phyloP scores from a whole-genome alignment of 2,888 invertebrate genomes.

The Linyphia triangularis region DNA sequence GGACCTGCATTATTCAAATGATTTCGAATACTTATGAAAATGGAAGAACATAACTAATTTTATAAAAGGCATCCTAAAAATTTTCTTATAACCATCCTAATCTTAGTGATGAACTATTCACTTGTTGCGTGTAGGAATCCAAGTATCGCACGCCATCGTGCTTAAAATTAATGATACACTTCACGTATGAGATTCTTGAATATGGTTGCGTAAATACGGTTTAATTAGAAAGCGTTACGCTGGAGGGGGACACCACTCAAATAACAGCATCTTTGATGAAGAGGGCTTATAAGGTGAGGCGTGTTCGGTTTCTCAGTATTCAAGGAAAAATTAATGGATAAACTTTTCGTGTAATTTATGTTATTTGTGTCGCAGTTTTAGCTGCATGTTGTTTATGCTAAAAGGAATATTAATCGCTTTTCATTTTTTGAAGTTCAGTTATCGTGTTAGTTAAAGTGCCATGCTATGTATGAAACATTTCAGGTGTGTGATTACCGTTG shows the following conservation, averaged over 20 bases:
- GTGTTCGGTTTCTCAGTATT: conserved; percentile 31
- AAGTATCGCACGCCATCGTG: conserved; percentile 18
- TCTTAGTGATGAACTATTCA: too few species aligned
- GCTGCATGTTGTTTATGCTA: not conserved
- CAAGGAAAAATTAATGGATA: conserved; percentile 45
- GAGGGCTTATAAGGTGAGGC: not conserved
- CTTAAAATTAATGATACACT: conserved; percentile 38
- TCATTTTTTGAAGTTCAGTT: not conserved
- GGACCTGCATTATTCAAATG: too few species aligned
- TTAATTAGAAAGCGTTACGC: conserved; percentile 37
- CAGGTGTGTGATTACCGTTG: not conserved
- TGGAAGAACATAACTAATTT: too few species aligned
- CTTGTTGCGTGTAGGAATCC: conserved; percentile 38
- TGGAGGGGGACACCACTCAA: not conserved
- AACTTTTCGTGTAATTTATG: conserved; percentile 47
- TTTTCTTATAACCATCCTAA: too few species aligned
- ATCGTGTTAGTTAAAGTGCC: not conserved
- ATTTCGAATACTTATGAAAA: too few species aligned
- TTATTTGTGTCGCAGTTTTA: conserved; percentile 26
- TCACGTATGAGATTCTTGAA: conserved; percentile 23
- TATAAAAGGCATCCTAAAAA: too few species aligned
- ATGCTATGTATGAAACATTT: not conserved
- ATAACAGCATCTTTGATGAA: conserved; percentile 3
- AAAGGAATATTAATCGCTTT: not conserved
- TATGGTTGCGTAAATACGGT: conserved; percentile 39